Evolutionary conservation across 2,797 vertebrate genomes (phyloP).

Genomic region (Acomys russatus): DNA sequence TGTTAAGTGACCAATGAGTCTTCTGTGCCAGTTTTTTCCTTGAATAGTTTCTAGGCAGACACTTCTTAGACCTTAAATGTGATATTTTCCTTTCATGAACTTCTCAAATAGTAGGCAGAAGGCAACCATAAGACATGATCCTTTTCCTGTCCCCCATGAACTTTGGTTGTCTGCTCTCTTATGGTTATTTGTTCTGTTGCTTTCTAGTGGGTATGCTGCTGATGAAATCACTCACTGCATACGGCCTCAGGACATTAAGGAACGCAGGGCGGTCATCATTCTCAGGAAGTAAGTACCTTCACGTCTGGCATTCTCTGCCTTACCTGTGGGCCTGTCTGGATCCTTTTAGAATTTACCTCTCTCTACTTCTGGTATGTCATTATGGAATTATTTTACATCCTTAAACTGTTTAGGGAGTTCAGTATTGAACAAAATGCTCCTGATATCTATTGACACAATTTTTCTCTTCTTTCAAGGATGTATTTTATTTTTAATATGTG

Average conservation of each 20-base stretch:
- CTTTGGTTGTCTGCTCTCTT: neutral
- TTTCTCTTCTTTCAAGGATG: neutral
- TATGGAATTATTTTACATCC: neutral
- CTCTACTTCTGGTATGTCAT: neutral
- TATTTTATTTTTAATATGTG: neutral
- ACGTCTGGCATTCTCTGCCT: neutral
- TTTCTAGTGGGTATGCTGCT: constrained; percentile 96
- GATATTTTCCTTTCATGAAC: neutral
- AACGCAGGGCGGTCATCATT: constrained; percentile 98
- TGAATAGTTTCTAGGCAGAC: constrained; percentile 5
- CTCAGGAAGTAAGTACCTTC: constrained; percentile 95
- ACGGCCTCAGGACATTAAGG: constrained; percentile 98
- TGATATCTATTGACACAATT: neutral
- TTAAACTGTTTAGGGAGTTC: neutral
- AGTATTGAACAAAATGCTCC: constrained; percentile 18
- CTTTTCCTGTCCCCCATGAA: neutral
- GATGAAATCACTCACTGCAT: constrained; percentile 99
- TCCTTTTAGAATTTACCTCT: neutral
- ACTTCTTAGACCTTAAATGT: constrained; percentile 15
- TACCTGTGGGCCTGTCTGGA: neutral
- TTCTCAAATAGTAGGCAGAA: neutral
- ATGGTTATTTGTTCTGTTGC: constrained; percentile 64
- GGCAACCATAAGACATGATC: neutral
- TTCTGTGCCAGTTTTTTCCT: constrained; percentile 50
- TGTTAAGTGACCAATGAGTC: neutral